Evolutionary conservation across 1,140 invertebrate species (phyloP).

Genomic region (Rhynchophorus ferrugineus): DNA sequence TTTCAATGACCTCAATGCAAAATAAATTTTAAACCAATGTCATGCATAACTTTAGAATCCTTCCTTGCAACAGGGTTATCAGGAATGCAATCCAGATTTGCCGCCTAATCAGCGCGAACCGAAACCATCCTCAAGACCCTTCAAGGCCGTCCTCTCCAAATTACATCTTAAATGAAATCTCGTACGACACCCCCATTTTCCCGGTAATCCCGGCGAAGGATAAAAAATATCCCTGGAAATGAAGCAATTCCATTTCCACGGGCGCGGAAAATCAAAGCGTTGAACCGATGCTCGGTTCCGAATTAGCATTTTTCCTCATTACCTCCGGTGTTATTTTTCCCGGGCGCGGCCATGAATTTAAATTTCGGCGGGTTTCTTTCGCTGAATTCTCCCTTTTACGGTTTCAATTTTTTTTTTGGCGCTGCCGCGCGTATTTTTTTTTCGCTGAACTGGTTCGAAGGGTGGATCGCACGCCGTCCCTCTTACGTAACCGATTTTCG

Average conservation of each 20-base stretch:
- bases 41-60: too few species aligned
- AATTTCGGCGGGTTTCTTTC: constrained; percentile 19
- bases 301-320: constrained; percentile 25
- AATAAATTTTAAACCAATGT: too few species aligned
- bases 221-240: constrained; percentile 23
- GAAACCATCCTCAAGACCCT: too few species aligned
- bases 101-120: too few species aligned
- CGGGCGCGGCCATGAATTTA: constrained; percentile 13
- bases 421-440: not conserved
- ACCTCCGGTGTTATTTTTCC: constrained; percentile 17
- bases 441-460: too few species aligned
- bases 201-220: constrained; percentile 6
- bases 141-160: constrained; percentile 3
- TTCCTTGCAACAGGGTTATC: too few species aligned
- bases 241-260: constrained; percentile 23
- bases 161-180: constrained; percentile 12
- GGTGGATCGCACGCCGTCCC: too few species aligned
- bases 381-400: constrained; percentile 7
- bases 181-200: constrained; percentile 7
- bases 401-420: not conserved
- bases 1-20: too few species aligned
- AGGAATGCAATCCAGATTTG: too few species aligned
- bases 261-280: constrained; percentile 21
- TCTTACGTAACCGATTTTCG: too few species aligned
- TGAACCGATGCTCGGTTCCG: constrained; percentile 12